Evolutionary conservation across 2,113 vertebrate species (phyloP).

Genomic region (Lonchura striata): DNA sequence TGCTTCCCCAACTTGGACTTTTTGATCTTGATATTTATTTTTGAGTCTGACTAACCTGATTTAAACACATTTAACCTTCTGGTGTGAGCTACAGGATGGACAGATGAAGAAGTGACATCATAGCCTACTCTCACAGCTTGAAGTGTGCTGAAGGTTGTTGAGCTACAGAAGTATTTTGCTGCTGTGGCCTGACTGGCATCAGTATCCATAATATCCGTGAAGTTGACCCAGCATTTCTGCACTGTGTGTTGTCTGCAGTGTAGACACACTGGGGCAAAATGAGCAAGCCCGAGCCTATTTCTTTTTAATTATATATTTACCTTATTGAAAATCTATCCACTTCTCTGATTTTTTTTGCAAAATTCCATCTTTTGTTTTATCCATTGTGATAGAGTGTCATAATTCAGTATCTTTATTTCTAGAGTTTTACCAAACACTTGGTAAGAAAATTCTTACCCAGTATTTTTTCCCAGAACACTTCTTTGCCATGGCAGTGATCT

Average conservation of each 20-base stretch:
- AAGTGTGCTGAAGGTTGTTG: not conserved
- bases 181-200: not conserved
- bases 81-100: not conserved
- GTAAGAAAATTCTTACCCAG: not conserved
- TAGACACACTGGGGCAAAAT: not conserved
- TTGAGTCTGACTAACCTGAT: not conserved
- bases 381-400: not conserved
- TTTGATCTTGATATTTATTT: not conserved
- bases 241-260: not conserved
- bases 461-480: not conserved
- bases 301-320: not conserved
- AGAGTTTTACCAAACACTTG: not conserved
- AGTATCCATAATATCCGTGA: not conserved
- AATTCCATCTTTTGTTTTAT: not conserved
- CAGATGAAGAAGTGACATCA: not conserved
- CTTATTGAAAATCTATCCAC: not conserved
- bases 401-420: not conserved
- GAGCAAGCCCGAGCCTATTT: not conserved
- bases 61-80: not conserved
- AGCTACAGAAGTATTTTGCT: not conserved
- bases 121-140: not conserved
- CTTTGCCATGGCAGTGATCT: not conserved
- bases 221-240: not conserved
- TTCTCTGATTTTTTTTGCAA: not conserved
- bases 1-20: not conserved